Base-by-base conservation (phyloP, 2,888 invertebrate species). In the Leptinotarsa haldemani region DNA sequence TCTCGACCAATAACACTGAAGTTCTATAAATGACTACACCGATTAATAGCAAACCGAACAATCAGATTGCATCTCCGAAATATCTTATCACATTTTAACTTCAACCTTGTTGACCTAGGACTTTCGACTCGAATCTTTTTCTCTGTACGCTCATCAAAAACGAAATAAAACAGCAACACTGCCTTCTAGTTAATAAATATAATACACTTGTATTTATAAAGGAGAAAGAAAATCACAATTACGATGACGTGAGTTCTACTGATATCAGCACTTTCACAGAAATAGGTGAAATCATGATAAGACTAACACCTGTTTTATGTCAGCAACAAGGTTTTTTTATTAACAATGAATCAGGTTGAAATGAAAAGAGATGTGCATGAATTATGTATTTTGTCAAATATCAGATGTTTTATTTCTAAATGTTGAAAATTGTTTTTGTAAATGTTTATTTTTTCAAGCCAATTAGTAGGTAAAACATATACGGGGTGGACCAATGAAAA, bases 71-170 rank as follows among this genome's bases (percentile, higher is more conserved):
- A 61, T 25, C 16, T 30, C 16, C 15, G 25, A 25, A 15, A 15
- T 30, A 61, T 30, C 61, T 15, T 25, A 25, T 61, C 61, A 61
- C 22, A 12, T 40, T n/a, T 50, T 40, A 1, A 61, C 3, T 22
- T 56, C 20, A 18, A 56, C 20, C 22, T 7, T 40, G 2, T 61
- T 40, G 61, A 61, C 61, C 40, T 40, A 12, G 40, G 61, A 61
- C 40, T 61, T 61, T 61, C n/a, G 61, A 61, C 30, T 40, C 3
- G 9, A n/a, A 56, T 56, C 56, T 56, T 18, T 56, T 20, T 30
- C 61, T 18, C 30, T 25, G 40, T 16, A 61, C n/a, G 30, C 13
- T 13, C 25, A 25, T 30, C 3, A 22, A 20, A 53, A 18, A 56
- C 18, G 18, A 18, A 4, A 9, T 56, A 20, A 56, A 50, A 50